Base-by-base conservation (phyloP, 2,113 vertebrate genomes). In the Apeltes quadracus region DNA sequence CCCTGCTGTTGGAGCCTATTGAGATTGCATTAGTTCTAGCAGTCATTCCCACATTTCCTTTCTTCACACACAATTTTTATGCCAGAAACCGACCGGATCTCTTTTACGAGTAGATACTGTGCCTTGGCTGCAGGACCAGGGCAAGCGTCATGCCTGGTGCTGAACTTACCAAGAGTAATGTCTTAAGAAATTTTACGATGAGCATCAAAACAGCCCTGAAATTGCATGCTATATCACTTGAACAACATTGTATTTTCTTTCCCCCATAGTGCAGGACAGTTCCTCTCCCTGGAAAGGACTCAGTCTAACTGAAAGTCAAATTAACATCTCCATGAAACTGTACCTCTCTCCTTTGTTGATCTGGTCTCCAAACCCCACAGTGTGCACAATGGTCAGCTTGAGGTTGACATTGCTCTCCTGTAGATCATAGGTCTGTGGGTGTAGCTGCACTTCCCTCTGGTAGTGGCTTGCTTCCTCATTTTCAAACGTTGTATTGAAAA, bases 321-420 rank as follows among this genome's bases (percentile, higher is more conserved):
- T 2, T 36, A 34, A 51, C 32, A 64, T 66, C 7, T 9, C 27
- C 7, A 58, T 1, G 25, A 29, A 34, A 22, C 9, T 13, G 20
- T 94, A 97, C 97, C 98, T 99, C 83, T 97, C 94, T 0, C 96
- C 96, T 83, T 96, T 98, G 78, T 98, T 97, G 72, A 99, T 95
- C 92, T 99, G 98, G 53, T 99, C 98, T 59, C 97, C 97, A 20
- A 98, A 99, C 11, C 97, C 97, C 0, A 97, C 95, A 0, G 97
- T 96, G 1, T 98, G 96, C 88, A 99, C 97, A 0, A 97, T 92
- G 0, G 96, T 99, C 51, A 99, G 93, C 83, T 96, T 98, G 12
- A 99, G 95, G 73, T 97, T 95, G 65, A 98, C 96, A 0, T 96
- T 98, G 92, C 96, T 98, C 91, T 99, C 98, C 59, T 95, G 95